Conservation (phyloP, 2,888 invertebrate genomes). For the Chrysotoxum bicinctum region DNA sequence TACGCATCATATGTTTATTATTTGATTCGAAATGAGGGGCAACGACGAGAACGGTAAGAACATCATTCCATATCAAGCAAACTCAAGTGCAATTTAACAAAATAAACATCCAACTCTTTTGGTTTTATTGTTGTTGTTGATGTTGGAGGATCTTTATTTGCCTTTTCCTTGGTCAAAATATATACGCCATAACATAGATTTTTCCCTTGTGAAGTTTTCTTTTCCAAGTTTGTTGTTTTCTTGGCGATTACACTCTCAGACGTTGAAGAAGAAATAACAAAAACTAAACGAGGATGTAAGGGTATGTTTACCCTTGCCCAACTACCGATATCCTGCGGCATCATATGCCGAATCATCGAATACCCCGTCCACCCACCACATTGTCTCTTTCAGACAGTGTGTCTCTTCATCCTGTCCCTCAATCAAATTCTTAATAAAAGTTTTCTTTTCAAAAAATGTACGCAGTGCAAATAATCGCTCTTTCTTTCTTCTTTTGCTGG, state of each 20-base stretch:
- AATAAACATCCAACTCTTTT: conserved; percentile 56
- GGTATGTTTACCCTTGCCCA: not conserved
- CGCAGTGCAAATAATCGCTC: conserved; percentile 70
- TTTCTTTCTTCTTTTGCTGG: too few relatives aligned
- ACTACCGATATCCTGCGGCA: conserved; percentile 20
- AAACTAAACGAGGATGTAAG: conserved; percentile 21
- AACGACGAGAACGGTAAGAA: conserved; percentile 3
- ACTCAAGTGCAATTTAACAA: conserved; percentile 65
- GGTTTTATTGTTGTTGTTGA: conserved; percentile 23
- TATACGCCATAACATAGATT: conserved; percentile 29
- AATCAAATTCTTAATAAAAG: conserved; percentile 61
- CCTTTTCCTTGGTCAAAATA: conserved; percentile 35
- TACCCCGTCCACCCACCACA: not conserved
- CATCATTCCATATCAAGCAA: not conserved
- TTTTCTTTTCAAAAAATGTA: conserved; percentile 43
- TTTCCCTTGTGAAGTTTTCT: conserved; percentile 28
- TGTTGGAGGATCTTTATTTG: conserved; percentile 24
- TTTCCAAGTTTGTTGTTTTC: conserved; percentile 5
- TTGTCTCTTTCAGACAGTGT: conserved; percentile 4
- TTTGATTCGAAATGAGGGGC: conserved; percentile 24
- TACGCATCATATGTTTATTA: conserved; percentile 70
- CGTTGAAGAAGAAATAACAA: not conserved
- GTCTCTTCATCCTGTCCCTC: conserved; percentile 18
- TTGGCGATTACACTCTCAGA: conserved; percentile 28
- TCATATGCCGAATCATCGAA: conserved; percentile 29